A percentile compares a stretch with the other conserved stretches of the same genome.
Evolutionary conservation across 1,140 invertebrate species (phyloP).

Genomic region (Drosophila albomicans): DNA sequence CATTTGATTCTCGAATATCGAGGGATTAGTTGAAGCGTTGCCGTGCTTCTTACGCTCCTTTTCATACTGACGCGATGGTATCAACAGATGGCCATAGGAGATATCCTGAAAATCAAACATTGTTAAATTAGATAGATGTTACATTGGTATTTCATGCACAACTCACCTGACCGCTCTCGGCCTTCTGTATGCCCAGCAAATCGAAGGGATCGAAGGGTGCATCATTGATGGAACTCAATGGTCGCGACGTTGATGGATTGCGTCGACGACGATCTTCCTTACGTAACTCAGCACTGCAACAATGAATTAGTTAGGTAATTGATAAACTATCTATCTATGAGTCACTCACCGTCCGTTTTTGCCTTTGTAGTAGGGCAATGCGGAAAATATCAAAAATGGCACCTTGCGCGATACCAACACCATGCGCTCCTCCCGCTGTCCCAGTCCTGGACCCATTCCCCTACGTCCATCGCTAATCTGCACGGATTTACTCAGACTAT

Average conservation of each 20-base stretch:
- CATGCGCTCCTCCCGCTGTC: slow-evolving; percentile 89
- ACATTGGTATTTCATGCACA: neutral
- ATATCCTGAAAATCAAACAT: slow-evolving; percentile 87
- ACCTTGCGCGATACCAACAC: slow-evolving; percentile 89
- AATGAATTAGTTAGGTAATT: neutral
- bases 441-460: slow-evolving; percentile 41
- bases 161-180: slow-evolving; percentile 91
- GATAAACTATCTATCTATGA: neutral
- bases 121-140: neutral
- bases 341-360: slow-evolving; percentile 87
- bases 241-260: slow-evolving; percentile 92
- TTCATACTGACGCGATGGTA: slow-evolving; percentile 89
- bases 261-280: slow-evolving; percentile 91
- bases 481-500: slow-evolving; percentile 86
- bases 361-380: slow-evolving; percentile 92
- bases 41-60: slow-evolving; percentile 81
- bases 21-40: slow-evolving; percentile 61
- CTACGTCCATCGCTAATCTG: slow-evolving; percentile 84
- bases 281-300: slow-evolving; percentile 88
- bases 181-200: slow-evolving; percentile 92
- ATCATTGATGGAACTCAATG: slow-evolving; percentile 93
- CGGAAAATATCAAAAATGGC: slow-evolving; percentile 93
- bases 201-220: slow-evolving; percentile 93
- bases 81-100: slow-evolving; percentile 93
- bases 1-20: slow-evolving; percentile 78